phyloP scores from a whole-genome alignment of 1,140 invertebrate genomes.

The Platyscapa corneri region DNA sequence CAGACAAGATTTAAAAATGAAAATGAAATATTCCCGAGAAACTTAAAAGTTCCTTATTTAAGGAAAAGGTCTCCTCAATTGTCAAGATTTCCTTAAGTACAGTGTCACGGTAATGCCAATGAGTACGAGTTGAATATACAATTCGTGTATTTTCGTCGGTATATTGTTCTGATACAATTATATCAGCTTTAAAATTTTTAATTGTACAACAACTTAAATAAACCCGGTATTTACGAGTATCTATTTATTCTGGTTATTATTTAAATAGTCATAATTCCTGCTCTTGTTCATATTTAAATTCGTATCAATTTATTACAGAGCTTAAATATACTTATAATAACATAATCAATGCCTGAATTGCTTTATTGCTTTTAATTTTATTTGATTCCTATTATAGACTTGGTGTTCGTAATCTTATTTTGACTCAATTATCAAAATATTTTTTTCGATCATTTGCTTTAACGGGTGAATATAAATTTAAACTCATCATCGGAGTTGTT shows the following conservation, averaged over 20 bases:
- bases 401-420: background rate
- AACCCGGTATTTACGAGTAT: too few species aligned
- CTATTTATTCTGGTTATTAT: background rate
- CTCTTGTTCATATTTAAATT: too few species aligned
- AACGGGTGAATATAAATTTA: too few species aligned
- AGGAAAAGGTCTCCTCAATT: too few species aligned
- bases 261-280: too few species aligned
- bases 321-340: background rate
- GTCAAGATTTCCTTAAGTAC: too few species aligned
- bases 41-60: constrained; percentile 7
- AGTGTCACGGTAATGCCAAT: too few species aligned
- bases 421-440: background rate
- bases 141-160: background rate
- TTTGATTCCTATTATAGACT: background rate
- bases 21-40: constrained; percentile 23
- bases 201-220: too few species aligned
- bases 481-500: too few species aligned
- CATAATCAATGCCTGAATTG: background rate
- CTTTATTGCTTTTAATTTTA: background rate
- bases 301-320: background rate
- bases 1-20: constrained; percentile 14
- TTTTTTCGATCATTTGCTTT: background rate
- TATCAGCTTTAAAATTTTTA: background rate
- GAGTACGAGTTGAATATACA: background rate
- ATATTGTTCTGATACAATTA: background rate